phyloP scores from a whole-genome alignment of 1,140 invertebrate genomes.

The Aphidius ervi region DNA sequence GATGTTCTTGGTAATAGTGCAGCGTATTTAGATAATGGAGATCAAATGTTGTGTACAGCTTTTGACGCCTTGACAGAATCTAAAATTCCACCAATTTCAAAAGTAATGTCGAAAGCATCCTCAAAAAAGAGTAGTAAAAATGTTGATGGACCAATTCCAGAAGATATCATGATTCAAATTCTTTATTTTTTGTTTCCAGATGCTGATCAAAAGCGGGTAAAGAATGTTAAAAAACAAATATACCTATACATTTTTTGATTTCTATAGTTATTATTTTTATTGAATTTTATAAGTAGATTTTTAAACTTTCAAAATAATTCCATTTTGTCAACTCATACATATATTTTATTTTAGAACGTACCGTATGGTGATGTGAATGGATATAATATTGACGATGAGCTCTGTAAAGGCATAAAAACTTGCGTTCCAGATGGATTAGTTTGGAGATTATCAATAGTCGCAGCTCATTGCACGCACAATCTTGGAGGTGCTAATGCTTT shows the following conservation, averaged over 20 bases:
- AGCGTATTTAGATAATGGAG: slow-evolving; percentile 34
- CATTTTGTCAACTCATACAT: not conserved
- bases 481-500: slow-evolving; percentile 75
- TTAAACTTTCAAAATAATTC: not conserved
- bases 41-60: slow-evolving; percentile 44
- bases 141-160: slow-evolving; percentile 68
- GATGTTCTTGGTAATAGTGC: slow-evolving; percentile 59
- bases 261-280: not conserved
- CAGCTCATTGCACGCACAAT: slow-evolving; percentile 72
- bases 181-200: slow-evolving; percentile 87
- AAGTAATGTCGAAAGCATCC: slow-evolving; percentile 48
- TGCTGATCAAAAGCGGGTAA: slow-evolving; percentile 64
- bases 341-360: slow-evolving; percentile 39
- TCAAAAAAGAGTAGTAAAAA: slow-evolving; percentile 50
- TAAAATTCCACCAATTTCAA: slow-evolving; percentile 56
- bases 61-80: slow-evolving; percentile 58
- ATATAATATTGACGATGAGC: slow-evolving; percentile 40
- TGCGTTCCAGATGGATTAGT: slow-evolving; percentile 74
- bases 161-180: slow-evolving; percentile 71
- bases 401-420: slow-evolving; percentile 65
- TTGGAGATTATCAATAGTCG: slow-evolving; percentile 77
- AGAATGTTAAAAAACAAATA: slow-evolving; percentile 21
- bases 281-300: not conserved
- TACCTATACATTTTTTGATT: not conserved
- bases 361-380: slow-evolving; percentile 38